These are phyloP conservation scores for Amblyraja radiata DNA, from an alignment of 2,797 vertebrate genomes.

Conservation along the genomic window DNA sequence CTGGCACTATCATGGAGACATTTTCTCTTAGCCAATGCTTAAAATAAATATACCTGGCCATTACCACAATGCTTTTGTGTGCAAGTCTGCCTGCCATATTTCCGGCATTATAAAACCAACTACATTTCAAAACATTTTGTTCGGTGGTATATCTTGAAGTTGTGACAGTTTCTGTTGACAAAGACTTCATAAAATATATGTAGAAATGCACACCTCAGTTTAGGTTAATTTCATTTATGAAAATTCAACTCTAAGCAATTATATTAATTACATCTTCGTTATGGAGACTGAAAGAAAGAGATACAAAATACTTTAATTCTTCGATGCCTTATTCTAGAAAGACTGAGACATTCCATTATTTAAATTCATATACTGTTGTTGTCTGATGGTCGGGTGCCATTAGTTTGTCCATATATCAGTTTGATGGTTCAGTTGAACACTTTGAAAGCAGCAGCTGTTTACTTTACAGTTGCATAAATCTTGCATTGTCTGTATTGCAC, in stretches of 20 bases:
- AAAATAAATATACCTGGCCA: not conserved
- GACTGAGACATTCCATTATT: not conserved
- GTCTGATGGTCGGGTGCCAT: not conserved
- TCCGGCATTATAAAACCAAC: not conserved
- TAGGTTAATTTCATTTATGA: not conserved
- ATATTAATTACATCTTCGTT: not conserved
- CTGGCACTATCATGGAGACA: too few relatives aligned
- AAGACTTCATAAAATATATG: not conserved
- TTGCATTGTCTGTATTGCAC: not conserved
- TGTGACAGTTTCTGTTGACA: not conserved
- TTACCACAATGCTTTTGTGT: not conserved
- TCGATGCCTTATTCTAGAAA: constrained; percentile 7
- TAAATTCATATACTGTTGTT: not conserved
- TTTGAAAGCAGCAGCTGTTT: constrained; percentile 33
- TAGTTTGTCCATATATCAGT: constrained; percentile 6
- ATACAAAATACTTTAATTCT: not conserved
- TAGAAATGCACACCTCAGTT: not conserved
- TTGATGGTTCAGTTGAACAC: constrained; percentile 23
- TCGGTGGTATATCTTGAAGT: not conserved
- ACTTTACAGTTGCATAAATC: constrained; percentile 6
- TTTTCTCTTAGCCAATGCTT: not conserved
- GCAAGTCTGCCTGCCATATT: not conserved
- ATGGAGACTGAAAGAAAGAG: not conserved
- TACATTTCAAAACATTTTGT: not conserved
- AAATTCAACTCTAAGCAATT: not conserved